Conservation (phyloP, 1,140 invertebrate species). For the Cydia strobilella region DNA sequence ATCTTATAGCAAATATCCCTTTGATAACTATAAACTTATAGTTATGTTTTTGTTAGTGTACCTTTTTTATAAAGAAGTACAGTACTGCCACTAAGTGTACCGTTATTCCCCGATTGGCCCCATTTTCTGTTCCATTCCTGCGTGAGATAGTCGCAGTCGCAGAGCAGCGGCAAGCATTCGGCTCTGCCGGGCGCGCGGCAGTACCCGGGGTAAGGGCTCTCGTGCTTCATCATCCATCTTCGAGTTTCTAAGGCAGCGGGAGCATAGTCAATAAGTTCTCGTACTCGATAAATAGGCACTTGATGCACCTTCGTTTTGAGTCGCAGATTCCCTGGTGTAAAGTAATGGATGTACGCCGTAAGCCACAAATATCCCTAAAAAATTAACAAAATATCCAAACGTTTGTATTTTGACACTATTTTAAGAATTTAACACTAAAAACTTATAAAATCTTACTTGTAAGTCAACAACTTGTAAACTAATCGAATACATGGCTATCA, state of each 20-base stretch:
- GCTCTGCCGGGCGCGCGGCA: constrained; percentile 61
- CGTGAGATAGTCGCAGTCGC: constrained; percentile 59
- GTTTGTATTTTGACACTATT: background rate
- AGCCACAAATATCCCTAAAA: constrained; percentile 52
- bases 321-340: constrained; percentile 51
- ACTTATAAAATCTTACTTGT: constrained; percentile 1
- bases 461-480: constrained; percentile 25
- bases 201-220: constrained; percentile 69
- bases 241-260: constrained; percentile 41
- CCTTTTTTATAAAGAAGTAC: background rate
- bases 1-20: background rate
- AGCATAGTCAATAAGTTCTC: constrained; percentile 37
- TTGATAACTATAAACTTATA: too few relatives aligned
- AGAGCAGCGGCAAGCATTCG: constrained; percentile 57
- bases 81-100: background rate
- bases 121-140: constrained; percentile 56
- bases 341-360: constrained; percentile 56
- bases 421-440: background rate
- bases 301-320: constrained; percentile 39
- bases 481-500: constrained; percentile 32
- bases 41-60: background rate
- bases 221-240: constrained; percentile 58
- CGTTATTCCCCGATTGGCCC: constrained; percentile 7
- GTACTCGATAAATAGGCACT: constrained; percentile 39
- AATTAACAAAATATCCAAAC: constrained; percentile 25